Conservation (phyloP, 2,888 invertebrate genomes). For the Drosophila merina region DNA sequence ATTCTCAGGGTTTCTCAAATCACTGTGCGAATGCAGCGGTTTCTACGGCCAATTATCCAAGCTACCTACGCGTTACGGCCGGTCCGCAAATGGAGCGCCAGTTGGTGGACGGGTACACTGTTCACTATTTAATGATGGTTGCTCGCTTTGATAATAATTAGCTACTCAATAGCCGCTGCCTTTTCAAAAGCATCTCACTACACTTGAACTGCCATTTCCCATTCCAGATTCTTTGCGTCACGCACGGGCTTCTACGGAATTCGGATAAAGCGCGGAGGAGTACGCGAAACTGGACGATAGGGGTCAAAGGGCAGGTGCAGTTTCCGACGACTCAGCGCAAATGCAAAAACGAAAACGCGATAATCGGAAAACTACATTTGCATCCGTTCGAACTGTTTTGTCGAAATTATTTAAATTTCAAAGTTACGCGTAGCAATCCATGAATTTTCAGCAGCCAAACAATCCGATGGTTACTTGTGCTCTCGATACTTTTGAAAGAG, state of each 20-base stretch:
- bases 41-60: constrained; percentile 53
- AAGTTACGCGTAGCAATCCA: neutral
- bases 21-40: constrained; percentile 11
- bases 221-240: constrained; percentile 38
- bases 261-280: constrained; percentile 15
- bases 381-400: neutral
- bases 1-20: constrained; percentile 58
- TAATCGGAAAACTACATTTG: neutral
- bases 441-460: neutral
- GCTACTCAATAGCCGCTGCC: constrained; percentile 32
- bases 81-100: constrained; percentile 46
- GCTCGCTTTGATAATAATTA: constrained; percentile 50
- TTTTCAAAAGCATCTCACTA: constrained; percentile 28
- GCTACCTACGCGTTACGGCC: constrained; percentile 61
- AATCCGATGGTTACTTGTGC: neutral
- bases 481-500: constrained; percentile 1
- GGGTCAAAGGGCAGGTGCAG: neutral
- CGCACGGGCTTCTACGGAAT: constrained; percentile 20
- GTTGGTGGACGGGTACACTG: constrained; percentile 25
- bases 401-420: neutral
- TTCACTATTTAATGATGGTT: constrained; percentile 43
- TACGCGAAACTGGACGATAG: constrained; percentile 9
- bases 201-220: constrained; percentile 36
- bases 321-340: neutral
- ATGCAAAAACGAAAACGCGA: neutral